A percentile compares a stretch with the other conserved stretches of the same genome.
Conservation (phyloP, 2,797 vertebrate species). For the Podarcis lilfordi region DNA sequence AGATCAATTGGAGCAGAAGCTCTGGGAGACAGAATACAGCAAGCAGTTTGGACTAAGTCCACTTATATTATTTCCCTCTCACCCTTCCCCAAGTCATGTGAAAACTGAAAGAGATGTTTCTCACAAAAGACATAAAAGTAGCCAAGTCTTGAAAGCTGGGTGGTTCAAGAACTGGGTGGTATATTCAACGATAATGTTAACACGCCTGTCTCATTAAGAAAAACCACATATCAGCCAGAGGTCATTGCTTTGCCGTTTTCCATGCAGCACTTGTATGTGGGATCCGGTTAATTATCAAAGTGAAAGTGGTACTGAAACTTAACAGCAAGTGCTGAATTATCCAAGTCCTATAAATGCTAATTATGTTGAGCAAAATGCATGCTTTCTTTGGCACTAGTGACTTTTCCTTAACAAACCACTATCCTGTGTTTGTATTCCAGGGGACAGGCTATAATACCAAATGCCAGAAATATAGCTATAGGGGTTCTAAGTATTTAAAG, state of each 20-base stretch:
- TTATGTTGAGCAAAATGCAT: constrained; percentile 31
- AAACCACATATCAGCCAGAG: constrained; percentile 44
- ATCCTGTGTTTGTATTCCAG: constrained; percentile 8
- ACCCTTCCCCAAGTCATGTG: constrained; percentile 42
- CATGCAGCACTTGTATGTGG: constrained; percentile 29
- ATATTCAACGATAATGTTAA: constrained; percentile 27
- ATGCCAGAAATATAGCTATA: not conserved
- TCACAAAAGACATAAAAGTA: constrained; percentile 37
- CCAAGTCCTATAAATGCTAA: constrained; percentile 35
- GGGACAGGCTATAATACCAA: not conserved
- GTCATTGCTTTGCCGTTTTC: constrained; percentile 40
- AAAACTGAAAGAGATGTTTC: constrained; percentile 57
- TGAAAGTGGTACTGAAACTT: constrained; percentile 58
- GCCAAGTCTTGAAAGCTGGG: constrained; percentile 34
- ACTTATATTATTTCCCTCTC: constrained; percentile 34
- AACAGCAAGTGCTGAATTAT: constrained; percentile 53
- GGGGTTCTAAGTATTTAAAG: not conserved
- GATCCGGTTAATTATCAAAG: constrained; percentile 49
- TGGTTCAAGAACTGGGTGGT: constrained; percentile 41
- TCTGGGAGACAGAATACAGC: constrained; percentile 35
- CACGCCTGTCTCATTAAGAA: constrained; percentile 27
- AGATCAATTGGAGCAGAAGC: constrained; percentile 47
- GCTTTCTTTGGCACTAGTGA: constrained; percentile 52
- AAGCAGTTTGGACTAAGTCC: constrained; percentile 56
- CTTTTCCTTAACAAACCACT: not conserved